Evolutionary conservation across 2,113 vertebrate genomes (phyloP).

Genomic region (Mionectes macconnelli): DNA sequence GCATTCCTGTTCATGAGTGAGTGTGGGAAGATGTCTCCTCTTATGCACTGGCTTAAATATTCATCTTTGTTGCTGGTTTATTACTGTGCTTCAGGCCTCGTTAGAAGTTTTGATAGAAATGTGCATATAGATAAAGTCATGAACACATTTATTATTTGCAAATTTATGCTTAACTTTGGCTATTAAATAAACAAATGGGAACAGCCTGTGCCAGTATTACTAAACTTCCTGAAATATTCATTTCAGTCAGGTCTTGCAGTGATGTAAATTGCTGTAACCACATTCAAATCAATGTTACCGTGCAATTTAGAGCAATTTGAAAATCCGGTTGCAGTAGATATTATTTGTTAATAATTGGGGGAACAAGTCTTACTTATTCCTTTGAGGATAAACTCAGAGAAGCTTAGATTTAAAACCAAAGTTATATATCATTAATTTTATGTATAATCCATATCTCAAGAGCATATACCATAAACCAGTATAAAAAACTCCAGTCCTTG

Average conservation of each 20-base stretch:
- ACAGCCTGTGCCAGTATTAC: background rate
- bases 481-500: background rate
- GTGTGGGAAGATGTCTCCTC: background rate
- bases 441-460: background rate
- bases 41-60: rapidly evolving
- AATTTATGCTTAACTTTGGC: constrained; percentile 12
- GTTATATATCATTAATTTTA: background rate
- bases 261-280: background rate
- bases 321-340: background rate
- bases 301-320: background rate
- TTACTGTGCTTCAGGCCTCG: background rate
- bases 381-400: background rate
- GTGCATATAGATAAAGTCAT: constrained; percentile 1
- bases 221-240: constrained; percentile 12
- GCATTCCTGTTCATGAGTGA: rapidly evolving
- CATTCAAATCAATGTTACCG: background rate
- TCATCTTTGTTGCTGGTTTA: background rate
- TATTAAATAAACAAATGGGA: constrained; percentile 23
- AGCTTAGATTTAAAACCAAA: background rate
- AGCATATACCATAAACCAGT: background rate
- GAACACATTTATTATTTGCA: constrained; percentile 34
- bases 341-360: background rate
- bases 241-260: background rate
- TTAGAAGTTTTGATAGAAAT: background rate
- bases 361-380: background rate